phyloP scores from a whole-genome alignment of 1,140 invertebrate genomes.

The Trigoniulus corallinus region DNA sequence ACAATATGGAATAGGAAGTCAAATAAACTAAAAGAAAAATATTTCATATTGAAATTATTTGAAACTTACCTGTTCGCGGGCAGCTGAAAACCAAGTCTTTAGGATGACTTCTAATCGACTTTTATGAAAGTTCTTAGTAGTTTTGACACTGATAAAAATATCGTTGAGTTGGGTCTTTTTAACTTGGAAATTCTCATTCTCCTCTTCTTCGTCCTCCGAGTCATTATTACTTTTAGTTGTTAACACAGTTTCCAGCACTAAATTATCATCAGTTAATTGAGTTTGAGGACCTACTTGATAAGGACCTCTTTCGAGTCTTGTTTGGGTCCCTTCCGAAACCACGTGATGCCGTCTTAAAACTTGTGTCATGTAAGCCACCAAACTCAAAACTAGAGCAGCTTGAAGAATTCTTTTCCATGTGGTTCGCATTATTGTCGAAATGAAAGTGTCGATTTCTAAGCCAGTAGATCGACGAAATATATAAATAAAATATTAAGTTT shows the following conservation, averaged over 20 bases:
- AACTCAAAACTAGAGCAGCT: background rate
- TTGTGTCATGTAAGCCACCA: constrained; percentile 5
- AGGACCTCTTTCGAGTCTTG: background rate
- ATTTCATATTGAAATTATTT: too few relatives aligned
- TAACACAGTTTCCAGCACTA: background rate
- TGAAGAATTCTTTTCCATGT: constrained; percentile 4
- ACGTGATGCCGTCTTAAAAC: background rate
- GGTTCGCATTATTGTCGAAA: constrained; percentile 4
- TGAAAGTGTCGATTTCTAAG: too few relatives aligned
- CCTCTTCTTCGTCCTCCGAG: background rate
- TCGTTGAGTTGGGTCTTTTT: constrained; percentile 39
- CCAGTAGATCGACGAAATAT: too few relatives aligned
- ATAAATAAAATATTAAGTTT: too few relatives aligned
- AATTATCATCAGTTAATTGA: background rate
- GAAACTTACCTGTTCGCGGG: constrained; percentile 62
- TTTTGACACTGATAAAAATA: constrained; percentile 88
- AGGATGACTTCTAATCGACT: constrained; percentile 69
- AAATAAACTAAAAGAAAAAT: too few relatives aligned
- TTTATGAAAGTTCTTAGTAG: constrained; percentile 69
- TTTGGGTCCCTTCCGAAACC: background rate
- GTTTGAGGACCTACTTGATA: background rate
- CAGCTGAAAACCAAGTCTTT: constrained; percentile 82
- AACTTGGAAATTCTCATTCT: background rate
- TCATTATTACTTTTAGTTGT: background rate
- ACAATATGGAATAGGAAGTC: too few relatives aligned